Base-by-base conservation (phyloP, 92 coral and sea anemone genomes). In the Porites evermanni region DNA sequence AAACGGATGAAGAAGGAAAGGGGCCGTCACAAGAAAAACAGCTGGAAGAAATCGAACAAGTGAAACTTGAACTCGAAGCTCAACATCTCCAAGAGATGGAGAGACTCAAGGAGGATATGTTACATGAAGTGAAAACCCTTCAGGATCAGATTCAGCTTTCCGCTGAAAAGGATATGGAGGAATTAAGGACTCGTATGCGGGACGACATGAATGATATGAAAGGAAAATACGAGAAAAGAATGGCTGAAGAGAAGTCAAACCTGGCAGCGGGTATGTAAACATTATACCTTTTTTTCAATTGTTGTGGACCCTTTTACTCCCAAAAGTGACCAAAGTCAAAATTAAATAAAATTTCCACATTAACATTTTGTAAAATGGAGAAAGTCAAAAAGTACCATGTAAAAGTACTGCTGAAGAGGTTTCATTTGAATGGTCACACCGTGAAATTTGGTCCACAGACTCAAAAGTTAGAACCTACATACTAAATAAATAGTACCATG, bases 91-190 rank as follows among this genome's bases (percentile, higher is more conserved):
- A 95, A 86, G 96, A 97, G 72, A 75, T 97, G 84, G 95, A 87
- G 71, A 84, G 50, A 56, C 86, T 95, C 11, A 93, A 90, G 77
- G 94, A 94, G 78, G 88, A 83, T 51, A 89, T 92, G 91, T 84
- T 83, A 75, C 78, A 88, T 73, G 89, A 92, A 70, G 93, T 94
- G 12, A 91, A 94, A 80, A 86, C 84, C 50, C 88, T 92, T 73
- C 89, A 89, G 78, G 92, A 87, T 3, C 94, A 94, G 77, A 81
- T 94, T 20, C 95, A 94, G 89, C 84, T 92, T 44, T 92, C 94
- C 50, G 98, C 98, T 58, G 95, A 90, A 44, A 92, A 77, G 53
- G 98, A 94, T 20, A 81, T 92, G n/a, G 91, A 94, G 51, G 92
- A 88, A 20, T 91, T 94, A 51, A 89, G 88, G 67, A 81, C 65